Conservation (phyloP, 2,797 vertebrate genomes). For the Pantherophis alleghaniensis region DNA sequence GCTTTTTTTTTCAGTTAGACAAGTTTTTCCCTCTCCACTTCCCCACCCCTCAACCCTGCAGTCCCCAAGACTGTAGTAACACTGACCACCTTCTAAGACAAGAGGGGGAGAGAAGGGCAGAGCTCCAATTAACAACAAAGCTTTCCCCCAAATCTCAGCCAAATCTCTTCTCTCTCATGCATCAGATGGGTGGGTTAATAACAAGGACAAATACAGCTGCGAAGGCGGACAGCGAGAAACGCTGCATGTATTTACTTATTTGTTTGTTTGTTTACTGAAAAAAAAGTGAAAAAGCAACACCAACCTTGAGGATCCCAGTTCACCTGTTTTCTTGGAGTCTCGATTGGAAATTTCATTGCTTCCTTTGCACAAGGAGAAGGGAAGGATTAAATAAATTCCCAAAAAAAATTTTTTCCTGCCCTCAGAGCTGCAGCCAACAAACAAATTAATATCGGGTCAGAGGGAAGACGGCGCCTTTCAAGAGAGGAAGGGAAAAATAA, state of each 20-base stretch:
- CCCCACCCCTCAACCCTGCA: slow-evolving; percentile 30
- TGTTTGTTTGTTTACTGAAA: not conserved
- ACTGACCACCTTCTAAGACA: slow-evolving; percentile 50
- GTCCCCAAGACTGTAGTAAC: slow-evolving; percentile 25
- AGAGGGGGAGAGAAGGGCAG: slow-evolving; percentile 41
- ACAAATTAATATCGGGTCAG: slow-evolving; percentile 66
- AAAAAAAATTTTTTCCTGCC: slow-evolving; percentile 61
- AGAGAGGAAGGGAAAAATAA: slow-evolving; percentile 6
- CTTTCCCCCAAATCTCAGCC: slow-evolving; percentile 41
- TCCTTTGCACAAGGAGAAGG: slow-evolving; percentile 71
- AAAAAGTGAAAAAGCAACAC: slow-evolving; percentile 64
- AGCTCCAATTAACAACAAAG: slow-evolving; percentile 36
- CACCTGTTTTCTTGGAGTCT: slow-evolving; percentile 95
- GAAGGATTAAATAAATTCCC: slow-evolving; percentile 69
- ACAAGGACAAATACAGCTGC: slow-evolving; percentile 32
- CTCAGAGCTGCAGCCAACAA: slow-evolving; percentile 65
- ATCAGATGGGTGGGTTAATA: slow-evolving; percentile 40
- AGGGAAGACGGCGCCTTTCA: slow-evolving; percentile 52
- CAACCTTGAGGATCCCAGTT: slow-evolving; percentile 97
- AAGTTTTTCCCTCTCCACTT: slow-evolving; percentile 57
- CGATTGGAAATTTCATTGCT: slow-evolving; percentile 99
- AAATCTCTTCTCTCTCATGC: slow-evolving; percentile 27
- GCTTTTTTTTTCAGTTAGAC: slow-evolving; percentile 41
- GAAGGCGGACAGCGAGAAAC: not conserved
- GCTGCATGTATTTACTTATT: not conserved